Evolutionary conservation across 1,140 invertebrate genomes (phyloP), one percentile per base, ranked within the genome.

Genomic region (Mizuhopecten yessoensis): DNA sequence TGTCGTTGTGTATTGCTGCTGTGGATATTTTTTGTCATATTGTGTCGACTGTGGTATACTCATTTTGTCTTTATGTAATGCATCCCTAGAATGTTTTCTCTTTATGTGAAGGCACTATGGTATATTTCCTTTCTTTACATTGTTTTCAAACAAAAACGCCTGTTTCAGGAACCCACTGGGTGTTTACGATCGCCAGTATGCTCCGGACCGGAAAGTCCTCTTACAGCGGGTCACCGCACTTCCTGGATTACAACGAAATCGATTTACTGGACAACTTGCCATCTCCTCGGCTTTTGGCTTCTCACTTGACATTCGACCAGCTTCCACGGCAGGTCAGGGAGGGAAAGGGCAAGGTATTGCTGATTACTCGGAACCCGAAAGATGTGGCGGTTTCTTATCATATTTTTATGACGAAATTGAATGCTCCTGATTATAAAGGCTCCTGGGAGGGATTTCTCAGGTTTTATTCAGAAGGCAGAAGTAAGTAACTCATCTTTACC

Each of bases 161-260:
- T 75, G 5, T 75, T 75, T 75, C 57, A 75, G 57, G 57, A 29
- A 75, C 57, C n/a, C 57, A 75, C 17, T 75, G 57, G 57, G 57
- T 75, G 57, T 75, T 75, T 13, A 75, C 57, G 23, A 75, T 75
- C 29, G 57, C 57, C 57, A 75, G 57, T 75, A 75, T 75, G 57
- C n/a, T 75, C 23, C 57, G 57, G n/a, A 29, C 57, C 5, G 57
- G 57, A 29, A n/a, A 75, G 11, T 75, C 57, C 23, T 5, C 23
- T 9, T 75, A 75, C 11, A 75, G n/a, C 5, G 57, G 57, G 2
- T 75, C 57, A 0, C 57, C 57, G 5, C n/a, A 75, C 17, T 75
- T 75, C 57, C 29, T 75, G 57, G 57, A 75, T n/a, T 75, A 75
- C n/a, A 75, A 75, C 57, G 57, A 75, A 5, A n/a, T 75, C 0